phyloP scores from a whole-genome alignment of 2,113 vertebrate genomes.

The Lasiurus cinereus region DNA sequence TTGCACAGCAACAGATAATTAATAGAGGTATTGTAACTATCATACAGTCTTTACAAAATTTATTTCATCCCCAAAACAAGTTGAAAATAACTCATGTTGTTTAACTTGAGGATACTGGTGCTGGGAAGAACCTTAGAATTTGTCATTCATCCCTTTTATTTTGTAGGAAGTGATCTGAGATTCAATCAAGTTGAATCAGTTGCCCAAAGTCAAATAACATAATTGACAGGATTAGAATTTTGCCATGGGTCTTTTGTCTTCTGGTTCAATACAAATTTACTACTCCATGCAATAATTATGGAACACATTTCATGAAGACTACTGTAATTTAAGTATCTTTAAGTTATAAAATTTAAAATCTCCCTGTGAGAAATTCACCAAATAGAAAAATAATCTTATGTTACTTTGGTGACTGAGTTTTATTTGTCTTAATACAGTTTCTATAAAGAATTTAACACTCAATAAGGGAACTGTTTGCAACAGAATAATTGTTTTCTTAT shows the following conservation, averaged over 20 bases:
- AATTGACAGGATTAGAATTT: not conserved
- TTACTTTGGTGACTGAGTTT: slow-evolving; percentile 25
- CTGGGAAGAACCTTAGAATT: not conserved
- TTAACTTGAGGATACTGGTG: not conserved
- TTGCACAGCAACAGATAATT: not conserved
- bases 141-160: not conserved
- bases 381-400: not conserved
- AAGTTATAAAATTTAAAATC: slow-evolving; percentile 48
- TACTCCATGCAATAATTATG: not conserved
- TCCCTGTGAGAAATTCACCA: slow-evolving; percentile 21
- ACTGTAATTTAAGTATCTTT: not conserved
- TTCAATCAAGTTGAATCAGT: not conserved
- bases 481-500: slow-evolving; percentile 51
- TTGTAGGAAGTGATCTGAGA: not conserved
- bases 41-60: not conserved
- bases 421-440: slow-evolving; percentile 25
- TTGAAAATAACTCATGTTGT: not conserved
- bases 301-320: slow-evolving; percentile 18
- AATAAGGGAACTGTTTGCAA: not conserved
- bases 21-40: not conserved
- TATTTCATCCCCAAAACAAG: not conserved
- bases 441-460: not conserved
- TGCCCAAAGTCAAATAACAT: not conserved
- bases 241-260: not conserved
- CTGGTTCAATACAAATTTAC: not conserved